Conservation (phyloP, 1,140 invertebrate genomes). For the Homalodisca vitripennis region DNA sequence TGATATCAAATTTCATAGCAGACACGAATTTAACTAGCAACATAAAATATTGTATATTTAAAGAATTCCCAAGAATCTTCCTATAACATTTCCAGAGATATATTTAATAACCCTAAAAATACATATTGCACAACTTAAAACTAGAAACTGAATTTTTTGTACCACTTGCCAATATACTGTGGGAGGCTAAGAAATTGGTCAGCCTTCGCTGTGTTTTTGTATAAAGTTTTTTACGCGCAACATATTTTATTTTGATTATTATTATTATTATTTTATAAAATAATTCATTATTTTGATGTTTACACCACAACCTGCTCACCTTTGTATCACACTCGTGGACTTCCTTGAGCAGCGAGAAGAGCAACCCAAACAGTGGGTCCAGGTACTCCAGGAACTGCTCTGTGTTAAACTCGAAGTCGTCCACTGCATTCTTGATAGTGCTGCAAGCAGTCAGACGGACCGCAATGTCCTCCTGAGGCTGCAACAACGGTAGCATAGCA, state of each 20-base stretch:
- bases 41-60: too few species aligned
- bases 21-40: too few species aligned
- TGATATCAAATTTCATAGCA: too few species aligned
- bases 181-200: too few species aligned
- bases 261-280: conserved; percentile 3
- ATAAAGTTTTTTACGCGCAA: not conserved
- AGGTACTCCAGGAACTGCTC: conserved; percentile 84
- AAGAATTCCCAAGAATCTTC: too few species aligned
- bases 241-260: not conserved
- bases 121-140: too few species aligned
- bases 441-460: conserved; percentile 79
- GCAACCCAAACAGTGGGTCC: conserved; percentile 68
- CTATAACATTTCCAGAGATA: too few species aligned
- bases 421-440: conserved; percentile 75
- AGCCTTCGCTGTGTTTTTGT: too few species aligned
- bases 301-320: conserved; percentile 50
- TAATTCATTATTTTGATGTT: conserved; percentile 27
- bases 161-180: too few species aligned
- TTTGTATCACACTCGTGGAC: conserved; percentile 92
- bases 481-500: conserved; percentile 69
- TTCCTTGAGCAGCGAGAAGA: conserved; percentile 85
- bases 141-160: too few species aligned
- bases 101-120: too few species aligned
- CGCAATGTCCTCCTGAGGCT: conserved; percentile 72
- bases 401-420: conserved; percentile 89